These are phyloP conservation scores for Melanotaenia pygmaea DNA, from an alignment of 2,797 vertebrate species.

Conservation along the genomic window DNA sequence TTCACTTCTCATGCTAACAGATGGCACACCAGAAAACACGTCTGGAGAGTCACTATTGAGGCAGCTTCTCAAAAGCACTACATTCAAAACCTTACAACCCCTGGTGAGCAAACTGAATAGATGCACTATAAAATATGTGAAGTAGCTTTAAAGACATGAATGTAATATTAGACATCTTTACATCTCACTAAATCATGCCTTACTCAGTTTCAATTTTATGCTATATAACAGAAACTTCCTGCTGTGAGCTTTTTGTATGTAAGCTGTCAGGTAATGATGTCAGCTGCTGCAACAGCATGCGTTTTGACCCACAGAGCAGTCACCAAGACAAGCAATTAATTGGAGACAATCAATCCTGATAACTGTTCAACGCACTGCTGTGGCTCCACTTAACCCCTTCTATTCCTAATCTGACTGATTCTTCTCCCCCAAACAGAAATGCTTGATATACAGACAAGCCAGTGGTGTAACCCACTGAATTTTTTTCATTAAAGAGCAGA, in stretches of 20 bases:
- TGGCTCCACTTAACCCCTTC: background rate
- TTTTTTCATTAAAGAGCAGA: background rate
- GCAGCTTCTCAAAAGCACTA: slow-evolving; percentile 27
- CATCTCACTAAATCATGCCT: background rate
- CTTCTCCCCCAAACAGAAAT: slow-evolving; percentile 11
- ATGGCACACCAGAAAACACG: slow-evolving; percentile 48
- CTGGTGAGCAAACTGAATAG: slow-evolving; percentile 28
- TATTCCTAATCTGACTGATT: slow-evolving; percentile 13
- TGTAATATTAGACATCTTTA: slow-evolving; percentile 1
- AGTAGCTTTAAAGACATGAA: background rate
- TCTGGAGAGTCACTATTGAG: slow-evolving; percentile 44
- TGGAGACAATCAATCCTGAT: slow-evolving; percentile 50
- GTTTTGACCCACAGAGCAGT: slow-evolving; percentile 35
- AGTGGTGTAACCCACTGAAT: slow-evolving; percentile 5
- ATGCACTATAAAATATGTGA: slow-evolving; percentile 11
- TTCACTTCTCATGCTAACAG: slow-evolving; percentile 46
- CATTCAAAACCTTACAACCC: slow-evolving; percentile 42
- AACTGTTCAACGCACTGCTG: slow-evolving; percentile 22
- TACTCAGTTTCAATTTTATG: background rate
- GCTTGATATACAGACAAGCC: slow-evolving; percentile 40
- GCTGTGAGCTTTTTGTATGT: slow-evolving; percentile 9
- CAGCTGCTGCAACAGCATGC: slow-evolving; percentile 25
- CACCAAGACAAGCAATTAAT: slow-evolving; percentile 50
- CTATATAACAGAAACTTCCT: background rate
- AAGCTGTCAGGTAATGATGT: slow-evolving; percentile 37